These are phyloP conservation scores for Zoanthus solanderi DNA, from an alignment of 92 coral and sea anemone genomes.

Conservation along the genomic window DNA sequence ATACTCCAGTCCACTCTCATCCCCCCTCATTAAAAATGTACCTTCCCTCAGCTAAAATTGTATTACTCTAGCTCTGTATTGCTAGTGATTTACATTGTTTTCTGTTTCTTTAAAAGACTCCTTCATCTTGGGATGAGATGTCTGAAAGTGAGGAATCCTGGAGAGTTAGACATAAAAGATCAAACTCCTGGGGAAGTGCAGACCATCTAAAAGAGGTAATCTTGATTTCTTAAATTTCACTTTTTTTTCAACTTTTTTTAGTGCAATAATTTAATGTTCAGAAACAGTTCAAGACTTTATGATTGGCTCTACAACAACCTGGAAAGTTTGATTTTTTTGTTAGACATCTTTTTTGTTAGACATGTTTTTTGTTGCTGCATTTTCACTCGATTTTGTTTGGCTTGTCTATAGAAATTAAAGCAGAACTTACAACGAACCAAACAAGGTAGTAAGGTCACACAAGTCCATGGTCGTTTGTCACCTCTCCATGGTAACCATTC, in stretches of 20 bases:
- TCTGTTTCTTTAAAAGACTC: slow-evolving; percentile 16
- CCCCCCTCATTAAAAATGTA: no score
- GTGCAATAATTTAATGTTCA: not conserved
- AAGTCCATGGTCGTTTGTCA: slow-evolving; percentile 88
- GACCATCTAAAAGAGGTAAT: slow-evolving; percentile 90
- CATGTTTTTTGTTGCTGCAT: not conserved
- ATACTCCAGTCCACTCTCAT: no score
- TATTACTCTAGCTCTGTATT: no score
- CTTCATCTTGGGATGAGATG: slow-evolving; percentile 85
- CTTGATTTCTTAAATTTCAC: not conserved
- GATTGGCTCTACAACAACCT: not conserved
- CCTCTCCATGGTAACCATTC: slow-evolving; percentile 96
- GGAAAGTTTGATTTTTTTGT: not conserved
- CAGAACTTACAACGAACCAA: slow-evolving; percentile 87
- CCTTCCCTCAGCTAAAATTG: no score
- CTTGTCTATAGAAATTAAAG: slow-evolving; percentile 72
- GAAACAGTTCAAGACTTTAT: not conserved
- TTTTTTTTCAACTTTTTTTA: not conserved
- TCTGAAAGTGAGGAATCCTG: slow-evolving; percentile 63
- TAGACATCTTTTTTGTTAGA: not conserved
- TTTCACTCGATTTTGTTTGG: not conserved
- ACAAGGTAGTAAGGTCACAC: slow-evolving; percentile 84
- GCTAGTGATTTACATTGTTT: not conserved
- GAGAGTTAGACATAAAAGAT: slow-evolving; percentile 78
- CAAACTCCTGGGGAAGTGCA: slow-evolving; percentile 97